Evolutionary conservation across 2,888 invertebrate species (phyloP).

Genomic region (Helobdella robusta): DNA sequence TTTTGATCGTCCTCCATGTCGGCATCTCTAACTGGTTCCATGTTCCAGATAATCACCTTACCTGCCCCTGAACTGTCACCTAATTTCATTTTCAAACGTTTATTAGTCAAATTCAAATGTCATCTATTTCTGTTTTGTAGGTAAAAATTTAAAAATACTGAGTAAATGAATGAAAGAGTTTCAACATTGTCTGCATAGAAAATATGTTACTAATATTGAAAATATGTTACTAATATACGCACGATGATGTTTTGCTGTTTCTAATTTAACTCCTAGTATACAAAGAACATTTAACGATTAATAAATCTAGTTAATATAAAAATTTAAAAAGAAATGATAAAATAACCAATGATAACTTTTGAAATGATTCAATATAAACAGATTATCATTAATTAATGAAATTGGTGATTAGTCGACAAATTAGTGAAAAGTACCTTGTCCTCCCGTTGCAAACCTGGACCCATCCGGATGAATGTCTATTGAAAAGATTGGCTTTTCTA

Average conservation of each 20-base stretch:
- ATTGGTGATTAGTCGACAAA: too few relatives aligned
- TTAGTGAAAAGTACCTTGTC: conserved; percentile 50
- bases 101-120: conserved; percentile 26
- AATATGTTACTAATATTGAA: neutral
- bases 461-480: conserved; percentile 95
- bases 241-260: too few relatives aligned
- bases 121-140: neutral
- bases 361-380: too few relatives aligned
- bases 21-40: conserved; percentile 76
- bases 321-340: conserved; percentile 2
- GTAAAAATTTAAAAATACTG: neutral
- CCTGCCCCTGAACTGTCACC: conserved; percentile 59
- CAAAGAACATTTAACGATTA: too few relatives aligned
- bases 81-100: too few relatives aligned
- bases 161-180: neutral
- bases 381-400: too few relatives aligned
- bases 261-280: too few relatives aligned
- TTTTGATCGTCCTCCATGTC: conserved; percentile 57
- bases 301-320: too few relatives aligned
- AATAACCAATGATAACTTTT: too few relatives aligned
- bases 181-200: neutral
- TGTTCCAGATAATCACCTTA: conserved; percentile 86
- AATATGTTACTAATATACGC: too few relatives aligned
- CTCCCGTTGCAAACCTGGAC: conserved; percentile 75
- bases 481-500: conserved; percentile 69